These are phyloP conservation scores for Automeris io DNA, from an alignment of 2,888 invertebrate genomes.

Conservation along the genomic window DNA sequence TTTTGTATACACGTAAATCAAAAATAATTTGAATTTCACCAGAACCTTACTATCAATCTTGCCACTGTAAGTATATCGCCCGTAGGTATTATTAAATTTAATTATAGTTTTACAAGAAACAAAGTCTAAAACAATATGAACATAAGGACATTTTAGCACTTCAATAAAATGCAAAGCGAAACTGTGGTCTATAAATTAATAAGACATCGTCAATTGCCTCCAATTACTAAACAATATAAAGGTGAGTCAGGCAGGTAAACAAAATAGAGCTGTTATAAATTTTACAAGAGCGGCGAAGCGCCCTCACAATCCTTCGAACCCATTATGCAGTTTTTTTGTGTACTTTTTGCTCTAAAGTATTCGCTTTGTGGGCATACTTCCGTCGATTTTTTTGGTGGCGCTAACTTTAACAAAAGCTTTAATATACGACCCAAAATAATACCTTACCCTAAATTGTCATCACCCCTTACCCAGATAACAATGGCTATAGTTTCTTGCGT, in stretches of 20 bases:
- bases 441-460: slow-evolving; percentile 26
- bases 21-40: no score
- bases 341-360: slow-evolving; percentile 65
- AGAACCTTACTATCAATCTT: no score
- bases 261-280: slow-evolving; percentile 76
- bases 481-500: no score
- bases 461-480: no score
- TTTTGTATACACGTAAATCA: no score
- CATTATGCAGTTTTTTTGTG: slow-evolving; percentile 68
- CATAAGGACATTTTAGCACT: slow-evolving; percentile 63
- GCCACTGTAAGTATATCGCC: no score
- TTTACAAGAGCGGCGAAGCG: slow-evolving; percentile 64
- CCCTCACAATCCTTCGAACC: slow-evolving; percentile 54
- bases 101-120: no score
- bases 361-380: slow-evolving; percentile 72
- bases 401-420: slow-evolving; percentile 60
- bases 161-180: slow-evolving; percentile 65
- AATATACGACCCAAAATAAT: slow-evolving; percentile 38
- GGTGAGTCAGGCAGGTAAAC: slow-evolving; percentile 70
- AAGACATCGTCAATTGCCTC: slow-evolving; percentile 72
- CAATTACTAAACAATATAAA: slow-evolving; percentile 70
- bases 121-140: slow-evolving; percentile 39
- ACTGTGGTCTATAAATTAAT: slow-evolving; percentile 73
- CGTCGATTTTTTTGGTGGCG: slow-evolving; percentile 69
- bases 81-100: no score